Base-by-base conservation (phyloP, 92 coral and sea anemone species). In the Plumapathes pennacea region DNA sequence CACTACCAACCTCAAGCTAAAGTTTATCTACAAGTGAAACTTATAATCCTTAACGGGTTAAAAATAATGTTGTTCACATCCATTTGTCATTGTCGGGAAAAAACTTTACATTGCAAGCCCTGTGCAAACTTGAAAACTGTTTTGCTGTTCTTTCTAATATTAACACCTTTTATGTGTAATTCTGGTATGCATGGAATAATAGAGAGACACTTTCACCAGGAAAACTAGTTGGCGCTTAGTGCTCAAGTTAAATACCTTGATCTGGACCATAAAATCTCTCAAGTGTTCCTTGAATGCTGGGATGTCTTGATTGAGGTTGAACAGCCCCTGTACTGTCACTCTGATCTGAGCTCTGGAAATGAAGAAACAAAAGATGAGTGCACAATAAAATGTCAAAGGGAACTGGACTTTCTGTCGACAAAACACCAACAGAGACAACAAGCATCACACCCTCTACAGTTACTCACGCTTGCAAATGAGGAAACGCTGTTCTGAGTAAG, bases 251-350 rank as follows among this genome's bases (percentile, higher is more conserved):
- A 22, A 42, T 44, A 89, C 99, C 89, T 94, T 94, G 24, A 94
- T 94, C 77, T 94, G 99, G 5, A 94, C 99, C 54, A 94, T 74
- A 74, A 94, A 94, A 73, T 94, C 99, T 38, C 99, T 40, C 33
- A 94, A 70, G 65, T 94, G 99, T 43, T 94, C 99, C 56, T 94
- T 94, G 49, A 94, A 94, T 20, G 95, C 99, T n/a, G 99, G 94
- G 25, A 94, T 94, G 61, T 94, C 96, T 52, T 94, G 99, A 69
- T 94, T 81, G 5, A 94, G 86, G 46, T 90, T 84, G 78, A 94
- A 94, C 50, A 94, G 78, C 11, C 99, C 99, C 61, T 94, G 92
- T 25, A 94, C 99, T 44, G 96, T 81, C 25, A 94, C 60, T 32
- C 86, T 84, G 28, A 94, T 62, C 63, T 94, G 99, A 20, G 89